phyloP scores from a whole-genome alignment of 2,113 vertebrate genomes.

The Chascanopsetta lugubris region DNA sequence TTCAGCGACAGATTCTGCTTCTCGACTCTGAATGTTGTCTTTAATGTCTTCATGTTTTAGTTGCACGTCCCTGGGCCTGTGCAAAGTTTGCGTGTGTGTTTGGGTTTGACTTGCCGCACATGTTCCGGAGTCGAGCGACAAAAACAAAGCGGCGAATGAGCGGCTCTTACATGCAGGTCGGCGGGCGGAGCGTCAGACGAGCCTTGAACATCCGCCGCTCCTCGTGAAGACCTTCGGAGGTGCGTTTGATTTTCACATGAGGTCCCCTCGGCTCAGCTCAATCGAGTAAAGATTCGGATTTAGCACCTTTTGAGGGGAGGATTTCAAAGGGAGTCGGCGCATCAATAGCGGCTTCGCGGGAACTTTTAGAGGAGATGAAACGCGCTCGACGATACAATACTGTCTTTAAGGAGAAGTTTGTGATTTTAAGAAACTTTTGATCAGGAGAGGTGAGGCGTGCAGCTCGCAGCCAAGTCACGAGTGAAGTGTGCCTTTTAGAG shows the following conservation, averaged over 20 bases:
- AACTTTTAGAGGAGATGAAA: conserved; percentile 67
- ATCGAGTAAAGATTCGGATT: conserved; percentile 73
- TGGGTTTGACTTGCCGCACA: conserved; percentile 18
- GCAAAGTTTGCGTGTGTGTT: conserved; percentile 14
- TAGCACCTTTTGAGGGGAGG: conserved; percentile 65
- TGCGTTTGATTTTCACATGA: conserved; percentile 77
- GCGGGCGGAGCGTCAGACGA: conserved; percentile 68
- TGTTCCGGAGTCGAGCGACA: conserved; percentile 28
- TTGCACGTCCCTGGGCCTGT: too few relatives aligned
- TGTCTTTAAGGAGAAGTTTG: conserved; percentile 62
- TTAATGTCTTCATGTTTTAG: too few relatives aligned
- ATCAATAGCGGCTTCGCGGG: conserved; percentile 58
- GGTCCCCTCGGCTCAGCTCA: conserved; percentile 72
- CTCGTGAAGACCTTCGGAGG: conserved; percentile 71
- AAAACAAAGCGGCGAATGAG: conserved; percentile 56
- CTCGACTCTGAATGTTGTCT: too few relatives aligned
- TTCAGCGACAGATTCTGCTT: too few relatives aligned
- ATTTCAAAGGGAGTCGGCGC: conserved; percentile 60
- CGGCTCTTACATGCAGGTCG: conserved; percentile 66
- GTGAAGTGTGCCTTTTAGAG: conserved; percentile 42
- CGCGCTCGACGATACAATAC: conserved; percentile 19
- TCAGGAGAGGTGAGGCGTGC: conserved; percentile 50
- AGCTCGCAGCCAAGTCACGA: conserved; percentile 52
- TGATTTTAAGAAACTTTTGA: conserved; percentile 61
- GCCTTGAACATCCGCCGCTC: conserved; percentile 76